Percentiles rank a stretch among this genome's conserved stretches.
Evolutionary conservation across 2,888 invertebrate genomes (phyloP).

Genomic region (Adela reaumurella): DNA sequence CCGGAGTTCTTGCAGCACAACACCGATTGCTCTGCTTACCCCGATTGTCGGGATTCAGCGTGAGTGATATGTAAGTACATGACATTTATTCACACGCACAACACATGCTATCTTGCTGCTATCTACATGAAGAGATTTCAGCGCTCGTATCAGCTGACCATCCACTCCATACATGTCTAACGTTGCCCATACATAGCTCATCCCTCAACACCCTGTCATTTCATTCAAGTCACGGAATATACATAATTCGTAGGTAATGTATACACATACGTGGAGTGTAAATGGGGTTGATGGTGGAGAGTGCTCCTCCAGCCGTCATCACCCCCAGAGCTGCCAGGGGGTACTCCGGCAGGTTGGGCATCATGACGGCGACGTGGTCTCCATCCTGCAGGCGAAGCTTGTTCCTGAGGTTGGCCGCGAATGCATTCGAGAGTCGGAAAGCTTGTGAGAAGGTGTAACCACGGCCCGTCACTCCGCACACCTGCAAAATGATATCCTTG

Average conservation of each 20-base stretch:
- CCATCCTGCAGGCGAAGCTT: conserved; percentile 63
- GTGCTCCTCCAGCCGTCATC: conserved; percentile 64
- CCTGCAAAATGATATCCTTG: conserved; percentile 40
- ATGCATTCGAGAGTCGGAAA: conserved; percentile 60
- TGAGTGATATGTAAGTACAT: no score
- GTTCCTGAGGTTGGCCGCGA: conserved; percentile 62
- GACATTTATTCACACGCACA: no score
- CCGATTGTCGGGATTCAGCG: no score
- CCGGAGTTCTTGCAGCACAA: no score
- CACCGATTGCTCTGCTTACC: no score
- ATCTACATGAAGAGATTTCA: no score
- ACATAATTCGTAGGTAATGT: neutral
- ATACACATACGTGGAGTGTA: conserved; percentile 60
- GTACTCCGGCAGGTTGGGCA: conserved; percentile 76
- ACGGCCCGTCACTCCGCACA: conserved; percentile 67
- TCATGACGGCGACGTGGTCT: conserved; percentile 65
- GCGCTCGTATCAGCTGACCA: no score
- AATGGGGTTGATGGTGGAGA: conserved; percentile 71
- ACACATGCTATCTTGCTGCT: no score
- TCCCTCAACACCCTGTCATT: no score
- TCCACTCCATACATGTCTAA: no score
- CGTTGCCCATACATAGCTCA: no score
- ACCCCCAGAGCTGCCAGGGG: conserved; percentile 63
- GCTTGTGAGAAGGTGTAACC: conserved; percentile 69
- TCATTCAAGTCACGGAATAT: no score